These are phyloP conservation scores for Drosophila funebris DNA, from an alignment of 1,140 invertebrate genomes.

Conservation along the genomic window DNA sequence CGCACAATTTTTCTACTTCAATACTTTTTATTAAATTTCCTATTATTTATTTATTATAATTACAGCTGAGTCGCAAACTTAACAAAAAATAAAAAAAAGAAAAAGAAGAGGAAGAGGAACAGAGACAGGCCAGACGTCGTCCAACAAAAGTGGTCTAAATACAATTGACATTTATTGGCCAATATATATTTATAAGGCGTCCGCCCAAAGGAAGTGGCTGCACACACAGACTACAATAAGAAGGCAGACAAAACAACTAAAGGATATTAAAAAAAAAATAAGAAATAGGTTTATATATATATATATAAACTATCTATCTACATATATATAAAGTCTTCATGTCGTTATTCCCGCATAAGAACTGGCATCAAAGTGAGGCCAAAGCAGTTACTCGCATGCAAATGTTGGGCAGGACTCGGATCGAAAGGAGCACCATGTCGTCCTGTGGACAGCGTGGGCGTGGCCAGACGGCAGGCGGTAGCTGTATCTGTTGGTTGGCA, in stretches of 20 bases:
- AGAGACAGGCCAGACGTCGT: neutral
- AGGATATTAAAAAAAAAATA: constrained; percentile 17
- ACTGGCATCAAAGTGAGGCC: constrained; percentile 9
- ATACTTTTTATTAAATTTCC: neutral
- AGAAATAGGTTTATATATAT: constrained; percentile 26
- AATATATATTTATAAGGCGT: constrained; percentile 72
- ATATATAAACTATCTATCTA: neutral
- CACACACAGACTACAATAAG: constrained; percentile 3
- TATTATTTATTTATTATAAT: constrained; percentile 41
- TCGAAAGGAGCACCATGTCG: constrained; percentile 15
- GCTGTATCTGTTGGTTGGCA: constrained; percentile 54
- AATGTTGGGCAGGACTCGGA: constrained; percentile 47
- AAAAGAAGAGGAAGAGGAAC: too few species aligned
- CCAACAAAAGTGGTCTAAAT: constrained; percentile 38
- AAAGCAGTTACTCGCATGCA: constrained; percentile 52
- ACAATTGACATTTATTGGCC: constrained; percentile 80
- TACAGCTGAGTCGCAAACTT: constrained; percentile 38
- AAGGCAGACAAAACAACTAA: constrained; percentile 5
- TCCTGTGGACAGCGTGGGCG: constrained; percentile 47
- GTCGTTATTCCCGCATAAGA: constrained; percentile 39
- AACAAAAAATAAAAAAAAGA: constrained; percentile 3
- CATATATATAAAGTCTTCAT: constrained; percentile 40
- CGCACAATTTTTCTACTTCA: neutral
- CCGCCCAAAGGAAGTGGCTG: constrained; percentile 41
- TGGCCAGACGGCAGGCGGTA: constrained; percentile 9